phyloP scores from a whole-genome alignment of 2,888 invertebrate species.

The Drosophila niveifrons region DNA sequence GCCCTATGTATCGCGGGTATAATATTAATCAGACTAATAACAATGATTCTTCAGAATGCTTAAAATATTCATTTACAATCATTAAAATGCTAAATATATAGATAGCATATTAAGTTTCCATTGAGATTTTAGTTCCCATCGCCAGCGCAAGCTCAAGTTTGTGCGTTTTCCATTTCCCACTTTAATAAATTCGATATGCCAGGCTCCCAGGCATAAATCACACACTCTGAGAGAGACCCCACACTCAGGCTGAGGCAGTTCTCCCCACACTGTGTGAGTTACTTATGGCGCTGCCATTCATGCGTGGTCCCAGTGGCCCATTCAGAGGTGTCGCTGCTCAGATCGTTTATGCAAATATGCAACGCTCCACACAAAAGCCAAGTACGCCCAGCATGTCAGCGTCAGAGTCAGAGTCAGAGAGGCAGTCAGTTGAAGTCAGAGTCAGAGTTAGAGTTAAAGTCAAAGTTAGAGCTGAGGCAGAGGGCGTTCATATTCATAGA shows the following conservation, averaged over 20 bases:
- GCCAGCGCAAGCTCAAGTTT: slow-evolving; percentile 52
- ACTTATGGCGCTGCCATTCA: slow-evolving; percentile 60
- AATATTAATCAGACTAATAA: background rate
- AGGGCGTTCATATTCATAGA: slow-evolving; percentile 59
- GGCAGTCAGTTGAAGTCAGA: slow-evolving; percentile 24
- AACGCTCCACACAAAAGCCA: slow-evolving; percentile 63
- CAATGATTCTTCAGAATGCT: background rate
- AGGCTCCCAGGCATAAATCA: slow-evolving; percentile 79
- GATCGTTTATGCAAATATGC: slow-evolving; percentile 76
- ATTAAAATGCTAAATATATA: slow-evolving; percentile 21
- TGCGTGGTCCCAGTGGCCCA: slow-evolving; percentile 74
- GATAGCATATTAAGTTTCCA: slow-evolving; percentile 1
- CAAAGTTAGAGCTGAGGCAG: background rate
- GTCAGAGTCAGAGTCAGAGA: slow-evolving; percentile 17
- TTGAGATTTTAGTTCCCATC: slow-evolving; percentile 46
- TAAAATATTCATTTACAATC: slow-evolving; percentile 14
- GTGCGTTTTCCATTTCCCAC: slow-evolving; percentile 72
- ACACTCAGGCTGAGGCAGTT: slow-evolving; percentile 33
- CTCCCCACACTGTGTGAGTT: slow-evolving; percentile 19
- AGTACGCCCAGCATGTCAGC: slow-evolving; percentile 71
- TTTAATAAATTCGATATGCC: slow-evolving; percentile 72
- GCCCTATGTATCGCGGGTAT: no score
- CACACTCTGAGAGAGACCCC: slow-evolving; percentile 36
- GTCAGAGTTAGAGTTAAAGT: background rate
- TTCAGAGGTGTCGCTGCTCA: slow-evolving; percentile 72